A percentile compares a stretch with the other conserved stretches of the same genome.
Conservation (phyloP, 2,888 invertebrate species). For the Fragum whitleyi region DNA sequence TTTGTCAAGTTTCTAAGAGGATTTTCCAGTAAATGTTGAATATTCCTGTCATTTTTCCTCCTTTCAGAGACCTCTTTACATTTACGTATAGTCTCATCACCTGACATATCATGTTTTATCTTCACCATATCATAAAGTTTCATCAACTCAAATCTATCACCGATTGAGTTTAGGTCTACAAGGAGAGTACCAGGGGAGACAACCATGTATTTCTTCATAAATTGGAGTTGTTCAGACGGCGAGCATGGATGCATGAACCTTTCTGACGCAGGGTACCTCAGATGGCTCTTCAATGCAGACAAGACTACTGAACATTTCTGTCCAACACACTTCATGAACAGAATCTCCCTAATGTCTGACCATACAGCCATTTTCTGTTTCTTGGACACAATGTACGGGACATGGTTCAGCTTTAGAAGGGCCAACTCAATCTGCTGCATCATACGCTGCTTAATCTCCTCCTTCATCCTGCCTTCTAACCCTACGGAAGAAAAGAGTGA, state of each 20-base stretch:
- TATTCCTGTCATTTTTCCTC: background rate
- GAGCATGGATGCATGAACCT: conserved; percentile 65
- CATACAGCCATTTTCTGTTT: conserved; percentile 64
- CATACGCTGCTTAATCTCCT: conserved; percentile 18
- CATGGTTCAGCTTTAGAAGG: conserved; percentile 50
- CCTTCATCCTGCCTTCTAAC: conserved; percentile 4
- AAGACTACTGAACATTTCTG: conserved; percentile 67
- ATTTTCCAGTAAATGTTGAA: background rate
- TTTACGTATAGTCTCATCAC: conserved; percentile 13
- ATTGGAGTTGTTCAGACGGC: conserved; percentile 65
- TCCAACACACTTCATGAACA: conserved; percentile 69
- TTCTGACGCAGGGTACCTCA: conserved; percentile 62
- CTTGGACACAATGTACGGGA: conserved; percentile 57
- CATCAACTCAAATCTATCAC: conserved; percentile 39
- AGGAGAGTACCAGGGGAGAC: conserved; percentile 69
- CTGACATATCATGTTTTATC: conserved; percentile 55
- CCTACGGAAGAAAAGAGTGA: no score
- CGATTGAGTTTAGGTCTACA: conserved; percentile 61
- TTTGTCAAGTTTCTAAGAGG: background rate
- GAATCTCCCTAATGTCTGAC: conserved; percentile 70
- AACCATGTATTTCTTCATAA: conserved; percentile 67
- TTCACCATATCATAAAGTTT: conserved; percentile 63
- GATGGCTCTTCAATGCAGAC: conserved; percentile 60
- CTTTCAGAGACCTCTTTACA: background rate
- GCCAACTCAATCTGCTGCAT: conserved; percentile 43